These are phyloP conservation scores for Parnassius smintheus DNA, from an alignment of 2,888 invertebrate species.

Conservation along the genomic window DNA sequence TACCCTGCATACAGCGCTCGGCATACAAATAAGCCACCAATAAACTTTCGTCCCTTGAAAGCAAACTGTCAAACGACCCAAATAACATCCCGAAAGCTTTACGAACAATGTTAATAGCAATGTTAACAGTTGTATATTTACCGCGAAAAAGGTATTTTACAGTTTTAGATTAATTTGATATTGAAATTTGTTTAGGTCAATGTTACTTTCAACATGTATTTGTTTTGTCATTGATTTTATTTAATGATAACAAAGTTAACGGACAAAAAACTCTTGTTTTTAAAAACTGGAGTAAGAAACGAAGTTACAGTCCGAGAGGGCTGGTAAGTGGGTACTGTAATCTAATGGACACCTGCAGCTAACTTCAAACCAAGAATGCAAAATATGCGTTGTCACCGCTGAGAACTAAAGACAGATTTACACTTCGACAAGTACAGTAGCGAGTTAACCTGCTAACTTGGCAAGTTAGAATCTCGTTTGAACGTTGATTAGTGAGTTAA, in stretches of 20 bases:
- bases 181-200: conserved; percentile 23
- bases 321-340: no score
- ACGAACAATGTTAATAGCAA: conserved; percentile 46
- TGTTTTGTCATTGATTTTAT: neutral
- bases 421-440: no score
- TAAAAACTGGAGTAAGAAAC: no score
- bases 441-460: no score
- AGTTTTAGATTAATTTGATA: conserved; percentile 28
- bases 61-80: conserved; percentile 51
- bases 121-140: conserved; percentile 43
- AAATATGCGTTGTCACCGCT: no score
- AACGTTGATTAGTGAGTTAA: no score
- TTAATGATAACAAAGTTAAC: neutral
- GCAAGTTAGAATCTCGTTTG: no score
- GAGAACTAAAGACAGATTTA: no score
- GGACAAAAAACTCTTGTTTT: no score
- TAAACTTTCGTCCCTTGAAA: conserved; percentile 55
- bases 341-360: no score
- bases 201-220: conserved; percentile 7
- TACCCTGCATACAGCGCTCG: conserved; percentile 34
- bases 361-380: no score
- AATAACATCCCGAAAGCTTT: conserved; percentile 40
- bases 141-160: conserved; percentile 26
- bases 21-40: conserved; percentile 51
- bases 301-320: no score